Evolutionary conservation across 1,140 invertebrate species (phyloP), one percentile per base, ranked within the genome.

Genomic region (Drosophila yakuba): DNA sequence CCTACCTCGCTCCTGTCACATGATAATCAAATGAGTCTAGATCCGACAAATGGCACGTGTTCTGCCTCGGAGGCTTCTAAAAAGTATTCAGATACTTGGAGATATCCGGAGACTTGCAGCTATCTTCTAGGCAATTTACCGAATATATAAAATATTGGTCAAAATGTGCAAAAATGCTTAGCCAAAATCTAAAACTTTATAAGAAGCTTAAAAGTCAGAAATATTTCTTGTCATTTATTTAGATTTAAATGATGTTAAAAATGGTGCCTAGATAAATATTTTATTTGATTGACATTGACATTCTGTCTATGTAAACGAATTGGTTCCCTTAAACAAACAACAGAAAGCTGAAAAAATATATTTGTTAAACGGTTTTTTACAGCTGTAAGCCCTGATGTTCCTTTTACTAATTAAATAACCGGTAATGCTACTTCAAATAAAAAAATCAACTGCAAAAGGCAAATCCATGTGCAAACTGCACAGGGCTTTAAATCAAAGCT

Each of bases 1-100:
- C 25, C 50, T 15, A 17, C 50, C 17, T 68, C 14, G 14, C 6
- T 32, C 59, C 45, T 78, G 72, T 78, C 80, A 72, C 75, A 60
- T 17, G 35, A 48, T 64, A 72, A 78, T 78, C 79, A 69, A 82
- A 73, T 74, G 68, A 50, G 43, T 64, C 45, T 58, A 57, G 25
- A 4, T 17, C 47, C 72, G 76, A 83, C 58, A 83, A 80, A 61
- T 57, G 80, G 72, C 80, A 83, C 80, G 80, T 84, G 80, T 72
- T 84, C n/a, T 39, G 11, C 23, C 39, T 56, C 56, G 35, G 39
- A 72, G 79, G 28, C 60, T 62, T 72, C 61, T 60, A 1, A 36
- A 28, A 64, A 68, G 32, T 36, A 25, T 36, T 28, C 1, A 59
- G 32, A 59, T 38, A 25, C 35, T 8, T 14, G 15, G 20, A 20